A percentile compares a stretch with the other conserved stretches of the same genome.
Evolutionary conservation across 53 echinoderm and acorn worm species (phyloP).

Genomic region (Holothuria scabra): DNA sequence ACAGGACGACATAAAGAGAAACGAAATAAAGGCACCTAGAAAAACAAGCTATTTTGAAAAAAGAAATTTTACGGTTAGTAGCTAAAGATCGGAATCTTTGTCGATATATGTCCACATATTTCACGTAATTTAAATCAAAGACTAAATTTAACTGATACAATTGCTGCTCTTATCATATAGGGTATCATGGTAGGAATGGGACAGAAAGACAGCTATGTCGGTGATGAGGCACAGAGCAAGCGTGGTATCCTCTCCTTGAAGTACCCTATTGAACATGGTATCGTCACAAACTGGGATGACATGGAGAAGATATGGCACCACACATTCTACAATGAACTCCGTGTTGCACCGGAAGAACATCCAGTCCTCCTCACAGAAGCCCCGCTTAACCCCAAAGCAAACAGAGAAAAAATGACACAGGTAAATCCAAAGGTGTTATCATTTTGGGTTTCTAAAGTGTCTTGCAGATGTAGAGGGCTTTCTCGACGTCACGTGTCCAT

Average conservation of each 20-base stretch:
- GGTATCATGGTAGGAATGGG: slow-evolving; percentile 98
- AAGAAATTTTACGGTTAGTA: too few relatives aligned
- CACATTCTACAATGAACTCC: slow-evolving; percentile 98
- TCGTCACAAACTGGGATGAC: slow-evolving; percentile 98
- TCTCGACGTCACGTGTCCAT: too few relatives aligned
- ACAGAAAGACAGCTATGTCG: slow-evolving; percentile 95
- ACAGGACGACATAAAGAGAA: too few relatives aligned
- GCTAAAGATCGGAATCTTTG: too few relatives aligned
- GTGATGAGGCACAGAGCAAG: slow-evolving; percentile 97
- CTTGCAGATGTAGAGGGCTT: too few relatives aligned
- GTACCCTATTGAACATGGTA: slow-evolving; percentile 96
- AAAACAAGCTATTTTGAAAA: too few relatives aligned
- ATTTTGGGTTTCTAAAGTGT: too few relatives aligned
- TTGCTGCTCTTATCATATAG: too few relatives aligned
- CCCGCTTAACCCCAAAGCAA: slow-evolving; percentile 95
- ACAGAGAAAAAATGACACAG: slow-evolving; percentile 99
- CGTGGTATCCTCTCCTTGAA: slow-evolving; percentile 92
- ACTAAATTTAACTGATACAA: too few relatives aligned
- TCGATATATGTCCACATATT: too few relatives aligned
- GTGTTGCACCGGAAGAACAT: slow-evolving; percentile 91
- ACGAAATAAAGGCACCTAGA: too few relatives aligned
- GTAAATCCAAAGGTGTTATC: slow-evolving; percentile 27
- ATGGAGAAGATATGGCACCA: slow-evolving; percentile 99
- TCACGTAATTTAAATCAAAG: too few relatives aligned
- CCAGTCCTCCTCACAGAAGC: slow-evolving; percentile 93